These are phyloP conservation scores for Synanceia verrucosa DNA, from an alignment of 2,797 vertebrate species.

Conservation along the genomic window DNA sequence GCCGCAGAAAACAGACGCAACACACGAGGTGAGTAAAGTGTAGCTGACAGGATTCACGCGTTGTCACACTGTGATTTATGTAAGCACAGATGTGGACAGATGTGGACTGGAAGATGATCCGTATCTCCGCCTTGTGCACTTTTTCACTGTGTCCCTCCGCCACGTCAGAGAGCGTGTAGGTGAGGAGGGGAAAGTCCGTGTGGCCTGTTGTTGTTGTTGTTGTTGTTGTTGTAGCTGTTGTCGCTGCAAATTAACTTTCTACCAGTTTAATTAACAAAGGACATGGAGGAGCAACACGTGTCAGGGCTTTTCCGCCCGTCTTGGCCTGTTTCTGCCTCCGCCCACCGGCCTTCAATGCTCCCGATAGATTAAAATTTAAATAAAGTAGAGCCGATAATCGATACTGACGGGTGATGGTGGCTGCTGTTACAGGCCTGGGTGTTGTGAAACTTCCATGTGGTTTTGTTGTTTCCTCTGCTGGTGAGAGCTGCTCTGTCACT, in stretches of 20 bases:
- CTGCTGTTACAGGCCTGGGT: neutral
- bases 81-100: slow-evolving; percentile 26
- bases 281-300: slow-evolving; percentile 78
- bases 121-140: slow-evolving; percentile 14
- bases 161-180: slow-evolving; percentile 39
- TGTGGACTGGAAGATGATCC: slow-evolving; percentile 12
- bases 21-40: slow-evolving; percentile 51
- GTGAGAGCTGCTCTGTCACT: neutral
- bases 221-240: too few species aligned
- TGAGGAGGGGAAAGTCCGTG: slow-evolving; percentile 12
- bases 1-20: slow-evolving; percentile 19
- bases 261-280: slow-evolving; percentile 75
- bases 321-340: slow-evolving; percentile 49
- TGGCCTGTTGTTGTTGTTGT: slow-evolving; percentile 32
- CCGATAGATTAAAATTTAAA: slow-evolving; percentile 12
- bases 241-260: slow-evolving; percentile 35
- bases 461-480: slow-evolving; percentile 1
- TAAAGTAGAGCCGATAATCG: neutral
- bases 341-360: slow-evolving; percentile 40
- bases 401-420: neutral
- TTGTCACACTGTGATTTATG: neutral
- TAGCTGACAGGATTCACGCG: neutral
- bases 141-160: slow-evolving; percentile 31
- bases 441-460: slow-evolving; percentile 5
- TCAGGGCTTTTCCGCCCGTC: slow-evolving; percentile 42